Base-by-base conservation (phyloP, 2,797 vertebrate species). In the Catamblyrhynchus diadema region DNA sequence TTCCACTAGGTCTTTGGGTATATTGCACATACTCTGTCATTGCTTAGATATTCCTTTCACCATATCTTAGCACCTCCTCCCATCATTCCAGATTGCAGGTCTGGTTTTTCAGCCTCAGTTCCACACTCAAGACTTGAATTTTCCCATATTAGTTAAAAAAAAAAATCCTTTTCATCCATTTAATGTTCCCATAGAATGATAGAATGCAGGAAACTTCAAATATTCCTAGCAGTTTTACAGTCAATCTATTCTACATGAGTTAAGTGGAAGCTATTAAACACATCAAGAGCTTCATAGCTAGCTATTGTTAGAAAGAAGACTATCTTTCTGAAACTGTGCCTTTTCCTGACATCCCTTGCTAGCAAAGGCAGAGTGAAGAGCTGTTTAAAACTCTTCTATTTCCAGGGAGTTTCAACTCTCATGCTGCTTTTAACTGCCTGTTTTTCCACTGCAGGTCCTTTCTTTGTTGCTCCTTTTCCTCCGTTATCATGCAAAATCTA, bases 221-320 rank as follows among this genome's bases (percentile, higher is more conserved):
- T 82, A 82, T 74, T 93, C 81, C 78, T 85, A 64, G 51, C 18
- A 67, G 60, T 80, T 94, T 95, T 85, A 90, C 41, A 83, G 86
- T 92, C 82, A 85, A 73, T 77, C 69, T 85, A 71, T 93, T 93
- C 74, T 90, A 56, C 67, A 66, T 86, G 81, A 88, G 74, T 88
- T 92, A 93, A 90, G 88, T 93, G 90, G 88, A 93, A 95, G 81
- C 81, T 77, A 67, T 95, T 95, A 94, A 90, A 60, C 41, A 88
- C 60, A 92, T 81, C 67, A 93, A 94, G 88, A 92, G 84, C 67
- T 91, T 86, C 81, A 82, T 67, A 89, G 35, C 27, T 27, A 64
- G 64, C 78, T 92, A 82, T 92, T 95, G 74, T 94, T 88, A 87
- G 48, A 88, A 87, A 67, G 61, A 93, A 64, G 78, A 62, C 64